Evolutionary conservation across 2,888 invertebrate genomes (phyloP).

Genomic region (Watsonalla cultraria): DNA sequence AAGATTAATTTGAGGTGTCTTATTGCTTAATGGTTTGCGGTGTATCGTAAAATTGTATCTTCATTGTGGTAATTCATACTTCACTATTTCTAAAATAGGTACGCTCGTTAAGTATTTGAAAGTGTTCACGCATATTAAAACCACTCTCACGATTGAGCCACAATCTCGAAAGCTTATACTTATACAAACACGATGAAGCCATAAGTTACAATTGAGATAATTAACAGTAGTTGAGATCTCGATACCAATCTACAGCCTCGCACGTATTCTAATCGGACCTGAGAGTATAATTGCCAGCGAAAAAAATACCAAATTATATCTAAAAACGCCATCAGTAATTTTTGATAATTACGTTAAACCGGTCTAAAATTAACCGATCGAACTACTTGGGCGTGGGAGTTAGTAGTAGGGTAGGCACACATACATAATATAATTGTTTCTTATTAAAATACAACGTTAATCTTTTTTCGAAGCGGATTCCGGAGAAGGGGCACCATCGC

Average conservation of each 20-base stretch:
- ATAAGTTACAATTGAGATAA: slow-evolving; percentile 6
- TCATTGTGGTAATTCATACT: no score
- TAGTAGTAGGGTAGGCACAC: slow-evolving; percentile 48
- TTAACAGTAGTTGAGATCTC: slow-evolving; percentile 2
- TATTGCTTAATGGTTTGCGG: no score
- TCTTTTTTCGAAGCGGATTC: slow-evolving; percentile 75
- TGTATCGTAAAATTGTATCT: no score
- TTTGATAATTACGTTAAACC: slow-evolving; percentile 73
- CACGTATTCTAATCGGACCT: slow-evolving; percentile 24
- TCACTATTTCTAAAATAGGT: no score
- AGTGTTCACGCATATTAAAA: neutral
- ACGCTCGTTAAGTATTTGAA: neutral
- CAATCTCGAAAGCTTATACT: neutral
- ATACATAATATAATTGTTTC: slow-evolving; percentile 74
- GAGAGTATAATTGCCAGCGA: slow-evolving; percentile 21
- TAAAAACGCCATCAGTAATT: slow-evolving; percentile 70
- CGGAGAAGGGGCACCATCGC: slow-evolving; percentile 65
- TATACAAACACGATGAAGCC: slow-evolving; percentile 4
- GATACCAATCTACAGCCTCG: neutral
- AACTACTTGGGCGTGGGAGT: slow-evolving; percentile 72
- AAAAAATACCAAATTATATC: slow-evolving; percentile 58
- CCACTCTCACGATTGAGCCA: neutral
- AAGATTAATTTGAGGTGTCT: no score
- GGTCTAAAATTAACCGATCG: slow-evolving; percentile 59
- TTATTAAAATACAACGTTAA: slow-evolving; percentile 77